Evolutionary conservation across 2,797 vertebrate species (phyloP), one percentile per base, ranked within the genome.

Genomic region (Orientallactaga sibirica): DNA sequence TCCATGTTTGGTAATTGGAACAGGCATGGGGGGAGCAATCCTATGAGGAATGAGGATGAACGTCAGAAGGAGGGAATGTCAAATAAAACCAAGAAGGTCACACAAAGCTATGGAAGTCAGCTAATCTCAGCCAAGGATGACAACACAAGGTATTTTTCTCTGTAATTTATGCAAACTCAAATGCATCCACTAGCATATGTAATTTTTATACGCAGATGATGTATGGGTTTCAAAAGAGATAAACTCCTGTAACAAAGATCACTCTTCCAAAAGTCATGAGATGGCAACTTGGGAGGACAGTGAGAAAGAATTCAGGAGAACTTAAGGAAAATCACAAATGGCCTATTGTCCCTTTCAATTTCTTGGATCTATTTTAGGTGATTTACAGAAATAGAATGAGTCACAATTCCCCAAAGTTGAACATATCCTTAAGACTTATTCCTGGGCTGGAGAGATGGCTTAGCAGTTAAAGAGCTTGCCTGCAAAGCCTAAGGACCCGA

Each of bases 221-320:
- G 5, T 27, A 25, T 43, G 71, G 78, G 24, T 77, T 86, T 88
- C 93, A 96, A 93, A 95, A 83, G 85, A 93, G 33, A 79, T 94
- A 92, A 93, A 93, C 79, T 88, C 55, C 88, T 86, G 66, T 93
- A 93, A 88, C 73, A 96, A 94, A 94, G 94, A 88, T 96, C 88
- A 92, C 61, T 95, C 71, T 94, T 93, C 92, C 95, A 94, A 97
- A 96, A 96, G 88, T 95, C 95, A 93, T 87, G 85, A 92, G 87
- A 87, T 61, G 27, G 84, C 82, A 93, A 61, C 10, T 80, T 78
- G 64, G 27, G 33, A 73, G 43, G 25, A 87, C 20, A 81, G 33
- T 0, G 92, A 67, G 67, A 18, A 2, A n/a, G 37, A 29, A 79
- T 79, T 86, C 29, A 55, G 74, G 62, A 61, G 67, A 90, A 70